Base-by-base conservation (phyloP, 2,888 invertebrate genomes). In the Campopleginae sp. region DNA sequence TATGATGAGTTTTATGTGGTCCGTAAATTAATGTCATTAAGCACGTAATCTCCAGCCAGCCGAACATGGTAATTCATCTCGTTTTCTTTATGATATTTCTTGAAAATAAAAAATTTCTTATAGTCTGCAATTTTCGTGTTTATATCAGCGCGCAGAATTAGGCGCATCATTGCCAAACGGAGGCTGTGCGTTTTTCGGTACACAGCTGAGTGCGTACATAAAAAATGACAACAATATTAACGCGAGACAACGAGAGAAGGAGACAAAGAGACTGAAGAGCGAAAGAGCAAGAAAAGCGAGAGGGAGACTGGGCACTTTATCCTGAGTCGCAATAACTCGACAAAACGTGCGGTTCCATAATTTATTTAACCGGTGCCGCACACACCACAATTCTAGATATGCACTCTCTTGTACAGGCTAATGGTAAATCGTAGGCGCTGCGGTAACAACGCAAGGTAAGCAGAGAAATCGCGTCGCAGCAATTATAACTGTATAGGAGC, bases 401-500 rank as follows among this genome's bases (percentile, higher is more conserved):
- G 91, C 87, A 88, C 74, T 85, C 82, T 63, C 71, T 72, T 63
- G 79, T 75, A 65, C 71, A 85, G 86, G 80, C 88, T 88, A 90
- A 90, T 88, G 87, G 89, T 87, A 88, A 90, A 91, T 91, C 89
- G 88, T 88, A 88, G 89, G 88, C 88, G 86, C 88, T 86, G 87
- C 89, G 87, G 88, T 88, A 89, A 89, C 86, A 85, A 85, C 54
- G 38, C 74, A 33, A 61, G 27, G 54, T 72, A 63, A 70, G 88
- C 74, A 84, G 86, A 74, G 86, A 83, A 87, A 90, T 88, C 87
- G 82, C 78, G 78, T 70, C 77, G 77, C 54, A 27, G 89, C 89
- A 90, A 90, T 91, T 90, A 90, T 89, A 90, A 89, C 91, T 90
- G 91, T 90, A 89, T 72, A n/a, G 66, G 23, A 48, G 27, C 44